Conservation (phyloP, 1,140 invertebrate species). For the Wiebesia pumilae region DNA sequence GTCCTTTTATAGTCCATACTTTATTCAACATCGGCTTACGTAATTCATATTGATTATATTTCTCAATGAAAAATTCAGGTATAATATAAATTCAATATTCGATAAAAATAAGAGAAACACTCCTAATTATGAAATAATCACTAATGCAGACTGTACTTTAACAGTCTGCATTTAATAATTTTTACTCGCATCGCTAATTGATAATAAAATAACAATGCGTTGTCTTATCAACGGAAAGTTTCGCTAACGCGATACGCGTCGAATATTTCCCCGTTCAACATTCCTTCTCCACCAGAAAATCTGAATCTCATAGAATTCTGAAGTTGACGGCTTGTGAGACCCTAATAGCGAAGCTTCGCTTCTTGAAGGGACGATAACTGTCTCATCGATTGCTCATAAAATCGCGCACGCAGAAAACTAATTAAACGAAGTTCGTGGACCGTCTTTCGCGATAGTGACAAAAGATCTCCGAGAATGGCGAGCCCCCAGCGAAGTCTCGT, state of each 20-base stretch:
- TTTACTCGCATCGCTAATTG: no score
- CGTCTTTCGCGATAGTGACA: background rate
- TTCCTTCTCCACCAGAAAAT: background rate
- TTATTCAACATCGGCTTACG: no score
- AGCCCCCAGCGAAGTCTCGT: background rate
- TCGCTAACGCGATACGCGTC: background rate
- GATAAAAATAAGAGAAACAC: no score
- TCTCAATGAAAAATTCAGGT: no score
- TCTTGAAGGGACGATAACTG: conserved; percentile 26
- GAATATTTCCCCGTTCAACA: background rate
- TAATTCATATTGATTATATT: no score
- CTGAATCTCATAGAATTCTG: background rate
- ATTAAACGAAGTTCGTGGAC: conserved; percentile 39
- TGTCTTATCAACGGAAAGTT: no score
- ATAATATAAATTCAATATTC: no score
- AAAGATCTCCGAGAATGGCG: background rate
- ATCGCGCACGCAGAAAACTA: conserved; percentile 44
- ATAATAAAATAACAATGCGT: no score
- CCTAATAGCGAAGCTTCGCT: background rate
- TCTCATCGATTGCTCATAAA: conserved; percentile 50
- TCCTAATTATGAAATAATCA: no score
- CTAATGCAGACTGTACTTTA: no score
- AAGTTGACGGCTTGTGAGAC: conserved; percentile 8
- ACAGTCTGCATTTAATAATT: no score
- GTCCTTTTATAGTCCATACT: no score